Conservation (phyloP, 2,797 vertebrate species). For the Pelodytes ibericus region DNA sequence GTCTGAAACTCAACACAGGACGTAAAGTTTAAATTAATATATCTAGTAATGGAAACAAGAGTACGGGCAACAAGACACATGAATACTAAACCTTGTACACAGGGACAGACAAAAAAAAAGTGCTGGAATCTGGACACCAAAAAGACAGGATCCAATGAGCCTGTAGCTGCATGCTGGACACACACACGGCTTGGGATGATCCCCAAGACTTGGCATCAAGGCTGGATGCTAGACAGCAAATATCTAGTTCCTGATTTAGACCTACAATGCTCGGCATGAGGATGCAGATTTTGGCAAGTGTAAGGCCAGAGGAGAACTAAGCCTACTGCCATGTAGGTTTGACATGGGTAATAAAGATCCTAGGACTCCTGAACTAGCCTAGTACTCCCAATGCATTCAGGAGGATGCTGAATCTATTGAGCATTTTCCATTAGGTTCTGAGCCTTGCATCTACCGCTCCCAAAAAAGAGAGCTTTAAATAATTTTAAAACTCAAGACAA, state of each 20-base stretch:
- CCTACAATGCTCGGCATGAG: background rate
- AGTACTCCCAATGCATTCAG: background rate
- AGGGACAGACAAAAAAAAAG: background rate
- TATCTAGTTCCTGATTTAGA: no score
- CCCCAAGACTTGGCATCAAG: background rate
- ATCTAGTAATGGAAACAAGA: background rate
- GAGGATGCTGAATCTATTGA: no score
- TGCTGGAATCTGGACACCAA: background rate
- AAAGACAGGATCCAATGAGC: background rate
- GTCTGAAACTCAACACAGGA: background rate
- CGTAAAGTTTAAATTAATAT: background rate
- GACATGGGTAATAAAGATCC: background rate
- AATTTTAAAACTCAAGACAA: no score
- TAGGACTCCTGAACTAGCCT: background rate
- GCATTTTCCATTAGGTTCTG: no score
- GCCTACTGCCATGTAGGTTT: background rate
- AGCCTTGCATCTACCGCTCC: no score
- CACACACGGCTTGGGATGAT: background rate
- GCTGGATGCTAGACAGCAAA: background rate
- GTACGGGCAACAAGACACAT: background rate
- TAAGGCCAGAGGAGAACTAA: background rate
- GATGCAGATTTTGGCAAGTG: slow-evolving; percentile 17
- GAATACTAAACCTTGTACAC: background rate
- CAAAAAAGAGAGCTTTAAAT: no score
- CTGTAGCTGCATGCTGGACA: no score